Percentiles rank a stretch among this genome's conserved stretches.
These are phyloP conservation scores for Cochlearius cochlearius DNA, from an alignment of 2,113 vertebrate genomes.

Conservation along the genomic window DNA sequence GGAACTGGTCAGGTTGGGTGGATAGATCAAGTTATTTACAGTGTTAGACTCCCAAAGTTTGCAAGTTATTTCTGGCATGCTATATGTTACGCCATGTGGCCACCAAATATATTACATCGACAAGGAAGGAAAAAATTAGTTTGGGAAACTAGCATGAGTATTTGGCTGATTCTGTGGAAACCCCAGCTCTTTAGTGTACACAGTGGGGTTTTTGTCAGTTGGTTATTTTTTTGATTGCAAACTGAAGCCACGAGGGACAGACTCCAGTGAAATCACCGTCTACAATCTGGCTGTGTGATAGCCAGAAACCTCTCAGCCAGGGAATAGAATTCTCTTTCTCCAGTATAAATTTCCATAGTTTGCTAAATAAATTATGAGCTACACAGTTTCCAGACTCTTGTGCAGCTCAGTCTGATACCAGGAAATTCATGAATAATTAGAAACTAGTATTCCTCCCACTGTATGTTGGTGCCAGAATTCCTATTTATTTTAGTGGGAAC, in stretches of 20 bases:
- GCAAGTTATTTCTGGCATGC: not conserved
- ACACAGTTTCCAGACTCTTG: not conserved
- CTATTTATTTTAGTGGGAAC: not conserved
- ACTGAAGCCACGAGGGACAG: rapidly evolving
- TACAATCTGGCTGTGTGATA: not conserved
- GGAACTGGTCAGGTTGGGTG: not conserved
- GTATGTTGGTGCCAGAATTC: not conserved
- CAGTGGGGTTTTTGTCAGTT: not conserved
- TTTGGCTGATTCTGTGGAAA: not conserved
- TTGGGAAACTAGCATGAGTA: not conserved
- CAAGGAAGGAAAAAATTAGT: not conserved
- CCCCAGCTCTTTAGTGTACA: not conserved
- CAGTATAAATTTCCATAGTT: not conserved
- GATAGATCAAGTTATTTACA: not conserved
- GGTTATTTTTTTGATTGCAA: not conserved
- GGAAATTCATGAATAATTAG: not conserved
- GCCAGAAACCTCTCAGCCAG: not conserved
- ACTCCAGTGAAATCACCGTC: not conserved
- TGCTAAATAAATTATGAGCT: not conserved
- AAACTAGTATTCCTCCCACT: not conserved
- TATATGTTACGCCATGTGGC: not conserved
- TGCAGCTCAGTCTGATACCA: not conserved
- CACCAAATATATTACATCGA: not conserved
- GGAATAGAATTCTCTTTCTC: not conserved
- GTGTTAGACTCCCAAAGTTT: not conserved